Evolutionary conservation across 2,113 vertebrate species (phyloP).

Genomic region (Cnemophilus loriae): DNA sequence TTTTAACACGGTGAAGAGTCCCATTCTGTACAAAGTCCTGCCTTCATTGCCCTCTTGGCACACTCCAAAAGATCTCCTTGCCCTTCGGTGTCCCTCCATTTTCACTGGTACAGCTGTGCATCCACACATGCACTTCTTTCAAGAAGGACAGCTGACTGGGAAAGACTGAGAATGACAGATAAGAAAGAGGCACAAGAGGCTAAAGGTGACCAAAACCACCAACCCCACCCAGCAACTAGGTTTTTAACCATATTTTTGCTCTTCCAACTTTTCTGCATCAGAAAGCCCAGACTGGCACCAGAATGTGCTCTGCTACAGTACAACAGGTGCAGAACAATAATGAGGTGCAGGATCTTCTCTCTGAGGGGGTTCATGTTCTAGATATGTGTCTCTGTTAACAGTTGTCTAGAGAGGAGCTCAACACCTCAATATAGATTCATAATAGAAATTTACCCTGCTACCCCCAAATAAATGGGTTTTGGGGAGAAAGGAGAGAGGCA

Average conservation of each 20-base stretch:
- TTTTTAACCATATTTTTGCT: neutral
- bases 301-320: neutral
- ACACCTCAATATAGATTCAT: neutral
- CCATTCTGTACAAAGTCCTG: neutral
- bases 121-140: neutral
- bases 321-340: neutral
- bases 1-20: neutral
- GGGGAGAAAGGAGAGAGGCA: neutral
- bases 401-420: neutral
- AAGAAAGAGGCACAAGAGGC: neutral
- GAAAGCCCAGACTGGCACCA: neutral
- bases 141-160: neutral
- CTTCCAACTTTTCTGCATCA: neutral
- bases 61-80: neutral
- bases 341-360: neutral
- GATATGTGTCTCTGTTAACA: neutral
- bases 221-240: fast-evolving
- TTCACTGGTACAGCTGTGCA: neutral
- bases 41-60: neutral
- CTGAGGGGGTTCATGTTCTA: neutral
- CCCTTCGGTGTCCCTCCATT: neutral
- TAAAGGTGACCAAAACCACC: neutral
- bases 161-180: neutral
- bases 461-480: neutral
- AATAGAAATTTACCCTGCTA: neutral